Evolutionary conservation across 1,140 invertebrate species (phyloP), one percentile per base, ranked within the genome.

Genomic region (Calycopis cecrops): DNA sequence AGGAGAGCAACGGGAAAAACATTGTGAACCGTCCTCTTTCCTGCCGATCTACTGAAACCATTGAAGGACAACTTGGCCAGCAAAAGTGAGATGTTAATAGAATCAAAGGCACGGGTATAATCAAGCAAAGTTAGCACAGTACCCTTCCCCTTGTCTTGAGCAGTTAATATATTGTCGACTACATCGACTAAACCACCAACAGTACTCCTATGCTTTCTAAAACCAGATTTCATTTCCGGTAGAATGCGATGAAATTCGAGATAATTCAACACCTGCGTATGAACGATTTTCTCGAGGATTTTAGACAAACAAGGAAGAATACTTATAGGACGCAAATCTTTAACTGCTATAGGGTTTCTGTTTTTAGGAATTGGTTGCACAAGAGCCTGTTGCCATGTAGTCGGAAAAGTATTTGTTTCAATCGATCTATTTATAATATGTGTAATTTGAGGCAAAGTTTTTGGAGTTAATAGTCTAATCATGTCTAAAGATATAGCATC

Each of bases 261-360:
- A 33, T 28, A 56, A 12, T 37, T 11, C 1, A 12, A 38, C 2
- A 56, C 16, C 11, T 56, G 54, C 11, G 21, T 28, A 48, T 55
- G 2, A 12, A 54, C 52, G 6, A 54, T 35, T n/a, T 42, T 54
- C 14, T 54, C 52, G 11, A 54, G 16, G 7, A 54, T 14, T 40
- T 54, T 47, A 1, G 33, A 54, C 9, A 47, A 14, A 9, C 28
- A 49, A 9, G 33, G 7, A 1, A 35, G 14, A 14, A 50, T 12
- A 16, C 28, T 34, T 7, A 54, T 33, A 16, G 52, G 40, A 33
- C 40, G 18, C 10, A 47, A 40, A 34, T 54, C 52, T 47, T 28
- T 34, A 34, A 35, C n/a, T 17, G 12, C 40, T 10, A 9, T 4
- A n/a, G 28, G 38, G 16, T 54, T 42, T 7, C 16, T 14, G 4